Conservation (phyloP, 1,140 invertebrate genomes). For the Lethocerus indicus region DNA sequence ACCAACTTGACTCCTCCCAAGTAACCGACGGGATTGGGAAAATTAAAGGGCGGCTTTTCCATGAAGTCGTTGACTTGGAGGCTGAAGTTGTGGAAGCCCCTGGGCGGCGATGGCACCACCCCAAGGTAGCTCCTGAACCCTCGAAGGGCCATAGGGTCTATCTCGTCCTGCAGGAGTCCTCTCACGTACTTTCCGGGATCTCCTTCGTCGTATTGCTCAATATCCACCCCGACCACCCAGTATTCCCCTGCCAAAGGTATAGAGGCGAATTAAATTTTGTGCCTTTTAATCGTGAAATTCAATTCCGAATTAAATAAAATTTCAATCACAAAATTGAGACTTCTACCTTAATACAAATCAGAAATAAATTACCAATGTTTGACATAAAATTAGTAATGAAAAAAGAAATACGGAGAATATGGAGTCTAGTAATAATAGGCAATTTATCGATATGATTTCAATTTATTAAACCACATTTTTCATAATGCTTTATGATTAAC, state of each 20-base stretch:
- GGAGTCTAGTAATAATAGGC: too few species aligned
- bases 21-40: conserved; percentile 52
- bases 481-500: too few species aligned
- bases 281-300: too few species aligned
- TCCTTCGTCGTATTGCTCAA: conserved; percentile 64
- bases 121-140: conserved; percentile 60
- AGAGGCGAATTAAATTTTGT: too few species aligned
- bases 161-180: conserved; percentile 46
- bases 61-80: conserved; percentile 58
- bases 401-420: too few species aligned
- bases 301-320: too few species aligned
- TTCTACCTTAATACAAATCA: too few species aligned
- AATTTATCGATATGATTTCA: too few species aligned
- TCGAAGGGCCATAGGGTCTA: conserved; percentile 29
- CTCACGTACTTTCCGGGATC: conserved; percentile 56
- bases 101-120: conserved; percentile 43
- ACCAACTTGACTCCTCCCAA: conserved; percentile 56
- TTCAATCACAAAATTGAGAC: too few species aligned
- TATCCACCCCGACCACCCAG: conserved; percentile 76
- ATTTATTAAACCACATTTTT: too few species aligned
- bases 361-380: too few species aligned
- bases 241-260: conserved; percentile 60
- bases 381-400: too few species aligned
- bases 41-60: conserved; percentile 67
- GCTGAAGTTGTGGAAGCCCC: conserved; percentile 57